These are phyloP conservation scores for Ambastaia sidthimunki DNA, from an alignment of 2,797 vertebrate genomes.

Conservation along the genomic window DNA sequence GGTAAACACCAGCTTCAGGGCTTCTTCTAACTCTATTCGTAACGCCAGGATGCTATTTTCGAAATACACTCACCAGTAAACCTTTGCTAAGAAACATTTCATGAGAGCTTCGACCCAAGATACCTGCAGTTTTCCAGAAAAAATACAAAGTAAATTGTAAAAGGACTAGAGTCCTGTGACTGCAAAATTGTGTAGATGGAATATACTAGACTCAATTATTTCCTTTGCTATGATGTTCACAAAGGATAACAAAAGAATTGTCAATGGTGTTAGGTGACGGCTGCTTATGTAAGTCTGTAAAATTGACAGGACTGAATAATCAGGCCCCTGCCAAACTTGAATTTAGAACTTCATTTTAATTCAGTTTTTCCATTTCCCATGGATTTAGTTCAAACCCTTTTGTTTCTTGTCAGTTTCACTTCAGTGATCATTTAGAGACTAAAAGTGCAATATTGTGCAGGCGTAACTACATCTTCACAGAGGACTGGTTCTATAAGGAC, in stretches of 20 bases:
- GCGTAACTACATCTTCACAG: slow-evolving; percentile 46
- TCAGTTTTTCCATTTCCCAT: slow-evolving; percentile 21
- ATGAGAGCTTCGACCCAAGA: slow-evolving; percentile 1
- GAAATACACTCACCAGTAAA: background rate
- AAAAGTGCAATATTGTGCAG: slow-evolving; percentile 14
- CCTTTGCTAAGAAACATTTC: background rate
- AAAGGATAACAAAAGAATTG: no score
- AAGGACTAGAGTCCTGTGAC: no score
- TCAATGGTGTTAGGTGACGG: no score
- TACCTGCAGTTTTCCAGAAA: background rate
- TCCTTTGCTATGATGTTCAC: slow-evolving; percentile 9
- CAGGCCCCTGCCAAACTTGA: no score
- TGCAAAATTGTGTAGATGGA: background rate
- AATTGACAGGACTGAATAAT: no score
- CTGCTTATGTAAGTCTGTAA: no score
- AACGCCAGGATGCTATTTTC: slow-evolving; percentile 11
- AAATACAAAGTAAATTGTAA: background rate
- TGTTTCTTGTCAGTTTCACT: slow-evolving; percentile 25
- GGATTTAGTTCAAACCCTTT: slow-evolving; percentile 6
- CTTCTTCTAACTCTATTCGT: slow-evolving; percentile 15
- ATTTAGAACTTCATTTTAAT: background rate
- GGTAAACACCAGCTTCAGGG: slow-evolving; percentile 17
- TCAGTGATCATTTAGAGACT: slow-evolving; percentile 30
- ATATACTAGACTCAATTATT: slow-evolving; percentile 11
- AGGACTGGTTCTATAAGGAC: slow-evolving; percentile 53